Evolutionary conservation across 2,113 vertebrate genomes (phyloP).

Genomic region (Cebidichthys violaceus): DNA sequence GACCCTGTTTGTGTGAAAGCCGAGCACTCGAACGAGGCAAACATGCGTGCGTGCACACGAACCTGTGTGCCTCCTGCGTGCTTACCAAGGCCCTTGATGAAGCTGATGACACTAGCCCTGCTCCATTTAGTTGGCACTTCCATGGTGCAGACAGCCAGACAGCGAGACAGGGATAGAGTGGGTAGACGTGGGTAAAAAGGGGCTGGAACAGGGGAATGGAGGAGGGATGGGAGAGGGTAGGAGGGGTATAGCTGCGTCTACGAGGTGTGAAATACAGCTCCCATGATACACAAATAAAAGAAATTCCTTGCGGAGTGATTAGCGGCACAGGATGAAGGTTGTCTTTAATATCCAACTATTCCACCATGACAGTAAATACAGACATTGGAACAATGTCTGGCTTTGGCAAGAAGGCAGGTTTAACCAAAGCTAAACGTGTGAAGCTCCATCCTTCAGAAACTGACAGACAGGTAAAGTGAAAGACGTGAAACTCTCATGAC

Average conservation of each 20-base stretch:
- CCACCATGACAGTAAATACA: constrained; percentile 38
- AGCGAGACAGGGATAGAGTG: background rate
- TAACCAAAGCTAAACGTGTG: constrained; percentile 66
- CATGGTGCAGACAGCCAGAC: constrained; percentile 80
- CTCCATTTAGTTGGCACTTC: constrained; percentile 95
- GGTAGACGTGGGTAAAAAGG: constrained; percentile 8
- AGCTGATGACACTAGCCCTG: constrained; percentile 92
- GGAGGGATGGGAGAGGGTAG: constrained; percentile 9
- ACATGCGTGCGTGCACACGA: constrained; percentile 33
- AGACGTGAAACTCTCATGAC: constrained; percentile 25
- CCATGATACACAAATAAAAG: constrained; percentile 44
- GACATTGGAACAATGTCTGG: constrained; percentile 22
- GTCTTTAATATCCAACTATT: constrained; percentile 43
- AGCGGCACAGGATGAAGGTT: background rate
- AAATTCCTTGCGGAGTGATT: constrained; percentile 31
- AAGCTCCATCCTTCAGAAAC: constrained; percentile 65
- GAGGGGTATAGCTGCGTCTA: constrained; percentile 23
- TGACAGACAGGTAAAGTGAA: constrained; percentile 17
- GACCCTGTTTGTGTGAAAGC: constrained; percentile 55
- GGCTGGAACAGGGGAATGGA: background rate
- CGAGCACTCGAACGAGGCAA: constrained; percentile 42
- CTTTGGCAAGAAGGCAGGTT: background rate
- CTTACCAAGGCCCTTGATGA: constrained; percentile 98
- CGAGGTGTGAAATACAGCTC: constrained; percentile 18
- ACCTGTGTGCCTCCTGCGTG: constrained; percentile 27